These are phyloP conservation scores for Actinernus sp. DNA, from an alignment of 92 coral and sea anemone species.

Conservation along the genomic window DNA sequence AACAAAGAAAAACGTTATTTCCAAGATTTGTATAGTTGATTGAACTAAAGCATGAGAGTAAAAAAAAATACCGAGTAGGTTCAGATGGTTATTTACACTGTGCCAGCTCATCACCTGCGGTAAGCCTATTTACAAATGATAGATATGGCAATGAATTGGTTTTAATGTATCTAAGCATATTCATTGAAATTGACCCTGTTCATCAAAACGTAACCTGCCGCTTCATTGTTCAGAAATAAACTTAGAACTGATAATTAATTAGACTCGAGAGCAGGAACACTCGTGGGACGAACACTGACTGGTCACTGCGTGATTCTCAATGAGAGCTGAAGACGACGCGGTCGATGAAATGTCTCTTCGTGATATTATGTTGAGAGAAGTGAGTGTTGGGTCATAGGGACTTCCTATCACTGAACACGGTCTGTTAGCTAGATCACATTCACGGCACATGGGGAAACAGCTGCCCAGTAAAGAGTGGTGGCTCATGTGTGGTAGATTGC, in stretches of 20 bases:
- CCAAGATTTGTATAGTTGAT: no score
- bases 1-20: no score
- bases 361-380: conserved; percentile 70
- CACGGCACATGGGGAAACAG: conserved; percentile 95
- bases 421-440: conserved; percentile 91
- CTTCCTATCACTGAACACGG: conserved; percentile 76
- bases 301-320: conserved; percentile 23
- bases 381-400: conserved; percentile 76
- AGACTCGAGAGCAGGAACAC: conserved; percentile 85
- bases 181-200: no score
- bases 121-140: no score
- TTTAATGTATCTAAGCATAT: no score
- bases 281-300: conserved; percentile 74
- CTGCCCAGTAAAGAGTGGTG: conserved; percentile 86
- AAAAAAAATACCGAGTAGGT: no score
- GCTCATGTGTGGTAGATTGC: conserved; percentile 91
- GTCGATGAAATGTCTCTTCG: conserved; percentile 56
- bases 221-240: no score
- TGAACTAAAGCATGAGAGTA: no score
- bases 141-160: no score
- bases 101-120: no score
- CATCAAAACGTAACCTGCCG: no score
- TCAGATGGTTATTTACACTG: no score
- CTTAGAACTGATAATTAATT: not conserved
- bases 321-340: conserved; percentile 42